Conservation (phyloP, 2,113 vertebrate genomes). For the Canis aureus region DNA sequence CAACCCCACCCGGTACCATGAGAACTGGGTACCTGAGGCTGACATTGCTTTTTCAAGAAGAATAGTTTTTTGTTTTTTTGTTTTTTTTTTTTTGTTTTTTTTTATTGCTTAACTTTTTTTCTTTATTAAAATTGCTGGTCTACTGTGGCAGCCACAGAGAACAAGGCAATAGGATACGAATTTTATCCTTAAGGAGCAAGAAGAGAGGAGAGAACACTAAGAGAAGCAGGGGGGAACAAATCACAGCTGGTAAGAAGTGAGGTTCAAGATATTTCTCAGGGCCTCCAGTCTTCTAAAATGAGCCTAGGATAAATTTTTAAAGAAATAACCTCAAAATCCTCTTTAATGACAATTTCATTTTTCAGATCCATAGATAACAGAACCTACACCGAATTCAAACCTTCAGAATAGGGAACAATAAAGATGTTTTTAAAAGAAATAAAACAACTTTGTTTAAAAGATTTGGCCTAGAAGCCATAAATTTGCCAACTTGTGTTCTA, state of each 20-base stretch:
- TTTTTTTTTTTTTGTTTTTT: background rate
- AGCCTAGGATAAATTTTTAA: background rate
- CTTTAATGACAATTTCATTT: constrained; percentile 27
- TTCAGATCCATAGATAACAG: background rate
- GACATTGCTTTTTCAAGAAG: background rate
- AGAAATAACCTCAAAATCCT: background rate
- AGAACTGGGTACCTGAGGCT: background rate
- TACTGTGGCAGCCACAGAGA: background rate
- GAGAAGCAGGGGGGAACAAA: no score
- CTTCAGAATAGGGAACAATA: background rate
- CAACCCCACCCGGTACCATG: background rate
- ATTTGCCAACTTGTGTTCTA: background rate
- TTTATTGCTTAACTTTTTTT: background rate
- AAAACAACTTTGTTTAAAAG: background rate
- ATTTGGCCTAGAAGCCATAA: background rate
- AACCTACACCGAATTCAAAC: background rate
- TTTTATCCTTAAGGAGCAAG: no score
- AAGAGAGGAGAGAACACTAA: no score
- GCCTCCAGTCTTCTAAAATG: constrained; percentile 2
- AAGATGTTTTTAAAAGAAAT: background rate
- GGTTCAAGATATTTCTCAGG: constrained; percentile 26
- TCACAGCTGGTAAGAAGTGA: no score
- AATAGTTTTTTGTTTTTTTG: background rate
- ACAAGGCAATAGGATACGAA: no score
- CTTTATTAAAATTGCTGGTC: background rate